Evolutionary conservation across 2,888 invertebrate genomes (phyloP), one percentile per base, ranked within the genome.

Genomic region (Cyaniris semiargus): DNA sequence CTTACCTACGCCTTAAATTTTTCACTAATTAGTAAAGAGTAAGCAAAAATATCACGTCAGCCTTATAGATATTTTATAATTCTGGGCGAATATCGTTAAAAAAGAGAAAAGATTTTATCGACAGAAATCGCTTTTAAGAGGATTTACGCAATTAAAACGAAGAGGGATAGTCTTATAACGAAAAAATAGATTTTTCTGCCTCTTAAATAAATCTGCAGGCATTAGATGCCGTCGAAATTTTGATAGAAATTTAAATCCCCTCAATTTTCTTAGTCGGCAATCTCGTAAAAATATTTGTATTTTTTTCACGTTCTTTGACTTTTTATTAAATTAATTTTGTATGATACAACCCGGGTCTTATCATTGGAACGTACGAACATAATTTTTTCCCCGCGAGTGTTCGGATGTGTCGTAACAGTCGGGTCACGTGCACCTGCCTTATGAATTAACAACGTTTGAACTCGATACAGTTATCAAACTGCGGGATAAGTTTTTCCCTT

Each of bases 141-240:
- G 90, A 91, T 92, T 92, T 89, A 84, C 86, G 87, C 90, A 91
- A 91, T 91, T 92, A 91, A 90, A 91, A 86, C 82, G 85, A 85
- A 83, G 85, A 86, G 84, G 81, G 85, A 77, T 80, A 80, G 79
- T 78, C 79, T 75, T 78, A 76, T 78, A 77, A 75, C 66, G 72
- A 79, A 77, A 78, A 80, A 80, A 80, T 75, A 18, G 75, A 79
- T 78, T 78, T 79, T 79, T 77, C 66, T 53, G 75, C 66, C 76
- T 76, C 77, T 77, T 78, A 80, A 80, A 80, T 78, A 79, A 80
- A 80, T 78, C 76, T 74, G 78, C 79, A 77, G 76, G 76, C 77
- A 77, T 77, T 77, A 77, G 77, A 27, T 38, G 58, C 71, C 76
- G 34, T 77, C 44, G 72, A 56, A 72, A 44, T 71, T 56, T 72